phyloP scores from a whole-genome alignment of 2,113 vertebrate genomes.

The Malurus cyaneus region DNA sequence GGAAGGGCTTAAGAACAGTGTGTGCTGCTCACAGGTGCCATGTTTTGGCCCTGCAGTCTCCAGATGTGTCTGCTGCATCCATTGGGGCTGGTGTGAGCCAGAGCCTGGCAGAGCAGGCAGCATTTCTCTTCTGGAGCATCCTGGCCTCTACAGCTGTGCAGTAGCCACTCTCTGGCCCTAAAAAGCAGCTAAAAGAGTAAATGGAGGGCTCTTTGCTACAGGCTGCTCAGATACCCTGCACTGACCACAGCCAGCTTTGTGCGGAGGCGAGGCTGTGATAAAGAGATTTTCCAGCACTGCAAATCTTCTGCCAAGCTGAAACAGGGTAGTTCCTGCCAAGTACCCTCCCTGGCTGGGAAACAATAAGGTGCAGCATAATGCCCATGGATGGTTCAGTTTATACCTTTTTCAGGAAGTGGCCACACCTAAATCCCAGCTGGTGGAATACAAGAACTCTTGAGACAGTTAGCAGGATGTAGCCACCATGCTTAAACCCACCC shows the following conservation, averaged over 20 bases:
- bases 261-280: not conserved
- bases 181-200: not conserved
- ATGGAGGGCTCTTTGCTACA: not conserved
- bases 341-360: not conserved
- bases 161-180: not conserved
- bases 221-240: not conserved
- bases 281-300: not conserved
- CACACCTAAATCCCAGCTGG: not conserved
- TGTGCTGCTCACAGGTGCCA: not conserved
- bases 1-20: not conserved
- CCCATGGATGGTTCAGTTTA: not conserved
- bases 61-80: not conserved
- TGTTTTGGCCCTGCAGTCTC: not conserved
- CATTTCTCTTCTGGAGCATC: not conserved
- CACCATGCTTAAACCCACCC: not conserved
- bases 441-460: not conserved
- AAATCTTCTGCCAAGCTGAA: not conserved
- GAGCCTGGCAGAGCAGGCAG: not conserved
- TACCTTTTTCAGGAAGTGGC: not conserved
- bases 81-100: not conserved
- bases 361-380: not conserved
- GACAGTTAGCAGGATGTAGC: not conserved
- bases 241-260: not conserved
- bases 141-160: not conserved
- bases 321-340: not conserved